These are phyloP conservation scores for Steinernema scapterisci DNA, from an alignment of 2,888 invertebrate species.

Conservation along the genomic window DNA sequence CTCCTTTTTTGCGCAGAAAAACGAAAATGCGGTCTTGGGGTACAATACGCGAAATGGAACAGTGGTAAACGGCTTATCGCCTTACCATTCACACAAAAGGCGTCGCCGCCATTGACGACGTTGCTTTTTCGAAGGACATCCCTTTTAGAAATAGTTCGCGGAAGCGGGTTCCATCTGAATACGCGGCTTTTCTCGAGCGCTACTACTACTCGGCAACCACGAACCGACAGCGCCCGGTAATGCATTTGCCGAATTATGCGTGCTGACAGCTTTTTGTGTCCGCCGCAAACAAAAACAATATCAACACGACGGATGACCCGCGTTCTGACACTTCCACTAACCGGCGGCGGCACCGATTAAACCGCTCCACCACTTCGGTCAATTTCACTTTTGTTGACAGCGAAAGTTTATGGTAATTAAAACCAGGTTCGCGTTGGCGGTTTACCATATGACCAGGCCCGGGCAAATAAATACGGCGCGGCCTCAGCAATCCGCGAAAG, in stretches of 20 bases:
- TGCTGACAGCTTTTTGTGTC: not conserved
- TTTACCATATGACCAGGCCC: slow-evolving; percentile 10
- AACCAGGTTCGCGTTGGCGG: not conserved
- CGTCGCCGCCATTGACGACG: slow-evolving; percentile 1
- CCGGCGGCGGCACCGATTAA: too few relatives aligned
- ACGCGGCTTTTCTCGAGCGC: too few relatives aligned
- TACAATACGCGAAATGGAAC: not conserved
- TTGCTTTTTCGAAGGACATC: slow-evolving; percentile 4
- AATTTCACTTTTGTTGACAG: not conserved
- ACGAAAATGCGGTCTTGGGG: too few relatives aligned
- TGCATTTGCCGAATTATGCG: not conserved
- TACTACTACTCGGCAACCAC: too few relatives aligned
- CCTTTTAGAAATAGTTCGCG: not conserved
- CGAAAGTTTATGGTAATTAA: not conserved
- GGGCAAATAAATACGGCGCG: not conserved
- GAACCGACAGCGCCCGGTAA: not conserved
- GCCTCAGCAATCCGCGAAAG: not conserved
- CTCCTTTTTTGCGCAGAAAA: too few relatives aligned
- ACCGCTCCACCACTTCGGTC: too few relatives aligned
- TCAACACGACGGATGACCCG: not conserved
- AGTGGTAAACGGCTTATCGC: not conserved
- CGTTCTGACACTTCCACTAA: not conserved
- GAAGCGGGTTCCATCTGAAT: not conserved
- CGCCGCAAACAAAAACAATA: not conserved
- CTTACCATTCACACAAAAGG: not conserved